Conservation (phyloP, 2,113 vertebrate species). For the Zapus hudsonius region DNA sequence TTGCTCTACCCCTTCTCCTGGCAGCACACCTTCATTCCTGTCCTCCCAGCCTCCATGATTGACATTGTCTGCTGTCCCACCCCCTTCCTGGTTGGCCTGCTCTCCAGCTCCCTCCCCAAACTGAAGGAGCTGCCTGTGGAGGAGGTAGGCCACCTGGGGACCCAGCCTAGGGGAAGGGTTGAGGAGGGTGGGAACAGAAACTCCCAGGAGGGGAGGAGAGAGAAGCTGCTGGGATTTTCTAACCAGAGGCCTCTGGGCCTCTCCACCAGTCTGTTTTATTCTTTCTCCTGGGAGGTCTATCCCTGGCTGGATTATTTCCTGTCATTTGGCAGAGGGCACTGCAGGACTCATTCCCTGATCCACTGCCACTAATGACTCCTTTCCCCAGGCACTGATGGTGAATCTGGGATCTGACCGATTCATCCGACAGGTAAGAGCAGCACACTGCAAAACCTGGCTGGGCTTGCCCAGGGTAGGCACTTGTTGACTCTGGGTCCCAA, state of each 20-base stretch:
- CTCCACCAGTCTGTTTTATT: neutral
- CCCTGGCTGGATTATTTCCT: conserved; percentile 9
- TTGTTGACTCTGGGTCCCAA: neutral
- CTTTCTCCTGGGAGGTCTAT: neutral
- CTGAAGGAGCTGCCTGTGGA: conserved; percentile 98
- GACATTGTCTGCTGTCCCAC: conserved; percentile 99
- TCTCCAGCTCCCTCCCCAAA: conserved; percentile 97
- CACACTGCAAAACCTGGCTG: neutral
- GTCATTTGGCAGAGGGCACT: neutral
- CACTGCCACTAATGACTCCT: conserved; percentile 10
- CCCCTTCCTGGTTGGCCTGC: conserved; percentile 97
- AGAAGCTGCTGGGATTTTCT: neutral
- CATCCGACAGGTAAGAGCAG: conserved; percentile 93
- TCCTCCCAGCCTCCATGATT: conserved; percentile 97
- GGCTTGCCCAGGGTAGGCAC: neutral
- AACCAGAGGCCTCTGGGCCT: neutral
- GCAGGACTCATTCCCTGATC: conserved; percentile 15
- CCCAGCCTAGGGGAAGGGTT: neutral
- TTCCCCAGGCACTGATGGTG: conserved; percentile 95
- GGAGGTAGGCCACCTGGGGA: conserved; percentile 89
- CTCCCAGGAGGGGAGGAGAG: neutral
- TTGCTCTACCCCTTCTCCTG: conserved; percentile 99
- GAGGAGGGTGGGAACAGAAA: neutral
- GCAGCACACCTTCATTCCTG: conserved; percentile 99
- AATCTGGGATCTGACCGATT: conserved; percentile 97